Conservation (phyloP, 2,113 vertebrate genomes). For the Nibea albiflora region DNA sequence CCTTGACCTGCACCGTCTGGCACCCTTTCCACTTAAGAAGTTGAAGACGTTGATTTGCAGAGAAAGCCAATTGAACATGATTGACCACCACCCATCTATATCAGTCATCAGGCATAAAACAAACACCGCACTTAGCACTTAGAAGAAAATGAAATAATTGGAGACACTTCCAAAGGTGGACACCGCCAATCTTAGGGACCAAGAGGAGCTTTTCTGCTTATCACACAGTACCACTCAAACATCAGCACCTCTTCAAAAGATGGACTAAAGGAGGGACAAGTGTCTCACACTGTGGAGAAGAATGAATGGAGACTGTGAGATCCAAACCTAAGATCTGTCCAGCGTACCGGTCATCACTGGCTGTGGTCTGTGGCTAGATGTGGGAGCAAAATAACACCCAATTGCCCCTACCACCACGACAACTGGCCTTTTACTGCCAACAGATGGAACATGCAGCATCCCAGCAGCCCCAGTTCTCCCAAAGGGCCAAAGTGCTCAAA, state of each 20-base stretch:
- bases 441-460: background rate
- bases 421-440: background rate
- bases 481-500: background rate
- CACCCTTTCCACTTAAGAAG: background rate
- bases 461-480: background rate
- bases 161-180: background rate
- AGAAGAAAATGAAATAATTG: background rate
- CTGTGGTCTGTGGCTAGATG: background rate
- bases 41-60: too few species aligned
- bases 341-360: background rate
- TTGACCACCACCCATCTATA: background rate
- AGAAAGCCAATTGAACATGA: background rate
- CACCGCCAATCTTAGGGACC: background rate
- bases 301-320: background rate
- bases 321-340: background rate
- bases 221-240: background rate
- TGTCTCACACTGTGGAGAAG: background rate
- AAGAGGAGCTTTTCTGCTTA: too few species aligned
- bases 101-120: too few species aligned
- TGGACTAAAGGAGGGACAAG: background rate
- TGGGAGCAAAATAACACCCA: background rate
- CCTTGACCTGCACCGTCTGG: background rate
- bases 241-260: background rate
- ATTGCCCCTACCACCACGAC: background rate
- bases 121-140: too few species aligned